Percentiles rank a stretch among this genome's conserved stretches.
Conservation (phyloP, 2,888 invertebrate species). For the Drosophila affinis region DNA sequence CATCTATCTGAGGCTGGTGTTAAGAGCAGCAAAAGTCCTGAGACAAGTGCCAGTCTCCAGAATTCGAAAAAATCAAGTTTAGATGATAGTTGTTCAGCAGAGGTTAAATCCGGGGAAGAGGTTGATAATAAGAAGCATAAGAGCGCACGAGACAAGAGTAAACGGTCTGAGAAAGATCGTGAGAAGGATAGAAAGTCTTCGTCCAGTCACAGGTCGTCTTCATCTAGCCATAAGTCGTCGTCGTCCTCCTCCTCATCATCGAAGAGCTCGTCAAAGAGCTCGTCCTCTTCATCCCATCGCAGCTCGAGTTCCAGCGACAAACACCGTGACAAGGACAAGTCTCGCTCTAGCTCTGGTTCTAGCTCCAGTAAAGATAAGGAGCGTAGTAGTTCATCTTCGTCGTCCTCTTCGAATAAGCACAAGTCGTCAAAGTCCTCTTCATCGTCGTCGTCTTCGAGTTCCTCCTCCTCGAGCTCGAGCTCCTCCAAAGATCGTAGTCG, state of each 20-base stretch:
- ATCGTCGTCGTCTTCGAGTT: conserved; percentile 66
- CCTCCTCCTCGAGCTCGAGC: conserved; percentile 71
- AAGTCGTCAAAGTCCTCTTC: conserved; percentile 72
- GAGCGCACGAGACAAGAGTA: conserved; percentile 65
- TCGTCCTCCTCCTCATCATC: conserved; percentile 83
- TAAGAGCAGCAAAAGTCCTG: conserved; percentile 34
- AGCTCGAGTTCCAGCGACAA: conserved; percentile 83
- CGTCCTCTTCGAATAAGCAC: conserved; percentile 73
- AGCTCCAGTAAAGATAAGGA: conserved; percentile 82
- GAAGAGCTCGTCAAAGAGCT: conserved; percentile 81
- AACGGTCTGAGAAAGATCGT: conserved; percentile 80
- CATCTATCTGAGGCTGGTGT: not conserved
- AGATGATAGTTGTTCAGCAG: conserved; percentile 76
- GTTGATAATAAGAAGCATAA: conserved; percentile 67
- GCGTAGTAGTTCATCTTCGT: conserved; percentile 77
- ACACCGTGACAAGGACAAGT: conserved; percentile 83
- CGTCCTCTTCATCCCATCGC: conserved; percentile 78
- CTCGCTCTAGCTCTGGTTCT: conserved; percentile 76
- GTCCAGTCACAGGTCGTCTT: conserved; percentile 79
- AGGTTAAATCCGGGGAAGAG: conserved; percentile 59
- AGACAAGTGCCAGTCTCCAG: conserved; percentile 47
- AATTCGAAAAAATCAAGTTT: conserved; percentile 69
- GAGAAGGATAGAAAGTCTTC: conserved; percentile 77
- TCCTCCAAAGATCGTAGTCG: conserved; percentile 85
- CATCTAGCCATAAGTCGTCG: conserved; percentile 82